Evolutionary conservation across 2,888 invertebrate species (phyloP), one percentile per base, ranked within the genome.

Genomic region (Perithous albicinctus): DNA sequence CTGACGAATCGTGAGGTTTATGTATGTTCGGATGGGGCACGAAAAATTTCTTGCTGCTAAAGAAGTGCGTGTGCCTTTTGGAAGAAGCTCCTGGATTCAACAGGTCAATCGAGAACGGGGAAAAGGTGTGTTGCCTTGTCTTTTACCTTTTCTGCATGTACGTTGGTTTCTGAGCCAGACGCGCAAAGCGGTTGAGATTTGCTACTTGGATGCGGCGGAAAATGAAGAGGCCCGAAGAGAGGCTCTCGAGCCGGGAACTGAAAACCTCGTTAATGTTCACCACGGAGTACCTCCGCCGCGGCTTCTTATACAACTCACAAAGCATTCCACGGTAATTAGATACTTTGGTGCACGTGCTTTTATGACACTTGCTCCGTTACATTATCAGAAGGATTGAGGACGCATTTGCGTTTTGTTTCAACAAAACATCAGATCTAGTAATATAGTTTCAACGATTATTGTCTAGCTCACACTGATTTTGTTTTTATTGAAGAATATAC

Each of bases 321-420:
- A 89, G 87, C 88, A 90, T 90, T 90, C 88, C 87, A 84, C 85
- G 85, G 86, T 90, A 90, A 90, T 89, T 90, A 89, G 89, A 89
- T 88, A 87, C 86, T 73, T 61, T 32, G 46, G 35, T 35, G 64
- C 67, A 73, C 54, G 80, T 56, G 66, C 63, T 48, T 76, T 70
- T 63, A 54, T 43, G 56, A 41, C 26, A 23, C 32, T 7, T 66
- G n/a, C 26, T 51, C 23, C 38, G 69, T 69, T 69, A 54, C 6
- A 2, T n/a, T n/a, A 32, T 56, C n/a, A 20, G 7, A 46, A 46
- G 29, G 29, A 20, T 59, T 1, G 18, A 10, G 15, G 26, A 56
- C 26, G 59, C 59, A 12, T 56, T n/a, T 38, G 38, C 51, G 48
- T 48, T 32, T 29, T n/a, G 35, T 51, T n/a, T 54, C 8, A 8